Evolutionary conservation across 2,888 invertebrate genomes (phyloP).

Genomic region (Megastigmus dorsalis): DNA sequence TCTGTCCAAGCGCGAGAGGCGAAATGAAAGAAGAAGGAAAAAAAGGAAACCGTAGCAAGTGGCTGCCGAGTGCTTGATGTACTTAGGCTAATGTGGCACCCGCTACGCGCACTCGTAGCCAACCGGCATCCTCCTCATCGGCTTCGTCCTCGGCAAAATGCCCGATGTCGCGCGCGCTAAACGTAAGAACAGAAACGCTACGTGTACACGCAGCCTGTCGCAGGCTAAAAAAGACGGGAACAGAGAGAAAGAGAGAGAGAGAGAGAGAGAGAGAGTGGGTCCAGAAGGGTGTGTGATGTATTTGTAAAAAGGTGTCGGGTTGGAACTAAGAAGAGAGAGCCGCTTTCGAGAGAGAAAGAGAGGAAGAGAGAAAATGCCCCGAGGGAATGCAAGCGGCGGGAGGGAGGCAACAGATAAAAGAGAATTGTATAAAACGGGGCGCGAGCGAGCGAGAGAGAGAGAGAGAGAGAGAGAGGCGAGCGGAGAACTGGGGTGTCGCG

Average conservation of each 20-base stretch:
- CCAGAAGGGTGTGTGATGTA: conserved; percentile 73
- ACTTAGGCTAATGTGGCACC: conserved; percentile 72
- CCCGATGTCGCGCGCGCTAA: neutral
- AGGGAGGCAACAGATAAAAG: conserved; percentile 72
- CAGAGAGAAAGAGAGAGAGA: conserved; percentile 10
- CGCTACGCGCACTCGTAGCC: conserved; percentile 57
- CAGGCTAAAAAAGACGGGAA: neutral
- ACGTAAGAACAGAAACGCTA: neutral
- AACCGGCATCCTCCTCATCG: conserved; percentile 44
- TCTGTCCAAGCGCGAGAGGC: too few relatives aligned
- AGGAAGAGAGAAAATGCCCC: conserved; percentile 67
- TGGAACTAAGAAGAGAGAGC: conserved; percentile 72
- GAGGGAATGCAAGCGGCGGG: conserved; percentile 68
- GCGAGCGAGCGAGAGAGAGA: conserved; percentile 62
- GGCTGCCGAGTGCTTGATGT: conserved; percentile 66
- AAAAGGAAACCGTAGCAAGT: conserved; percentile 33
- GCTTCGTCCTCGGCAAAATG: neutral
- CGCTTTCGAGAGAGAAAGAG: conserved; percentile 68
- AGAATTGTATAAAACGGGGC: conserved; percentile 72
- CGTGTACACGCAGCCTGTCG: neutral
- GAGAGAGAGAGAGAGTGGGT: conserved; percentile 35
- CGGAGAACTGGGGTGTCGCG: conserved; percentile 55
- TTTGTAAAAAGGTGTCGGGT: conserved; percentile 75
- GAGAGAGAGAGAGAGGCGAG: conserved; percentile 53
- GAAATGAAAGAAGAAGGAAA: neutral